These are phyloP conservation scores for Apoderus coryli DNA, from an alignment of 2,888 invertebrate species.

Conservation along the genomic window DNA sequence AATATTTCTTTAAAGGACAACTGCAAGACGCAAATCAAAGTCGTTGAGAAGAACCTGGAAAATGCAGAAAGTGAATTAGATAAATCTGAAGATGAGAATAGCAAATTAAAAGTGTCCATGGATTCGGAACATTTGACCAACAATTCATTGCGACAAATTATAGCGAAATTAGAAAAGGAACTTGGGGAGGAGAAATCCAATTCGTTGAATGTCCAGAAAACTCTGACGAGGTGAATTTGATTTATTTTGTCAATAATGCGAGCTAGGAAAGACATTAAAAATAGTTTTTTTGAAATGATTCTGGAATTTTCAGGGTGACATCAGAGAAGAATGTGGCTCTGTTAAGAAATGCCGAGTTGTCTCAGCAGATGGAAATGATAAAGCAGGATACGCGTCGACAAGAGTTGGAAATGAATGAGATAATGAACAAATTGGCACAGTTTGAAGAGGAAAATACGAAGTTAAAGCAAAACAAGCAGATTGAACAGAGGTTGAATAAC, in stretches of 20 bases:
- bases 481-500: constrained; percentile 36
- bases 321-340: constrained; percentile 62
- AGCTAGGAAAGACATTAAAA: neutral
- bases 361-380: constrained; percentile 63
- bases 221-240: constrained; percentile 27
- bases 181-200: constrained; percentile 40
- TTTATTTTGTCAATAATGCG: neutral
- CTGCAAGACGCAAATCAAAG: constrained; percentile 28
- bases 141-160: constrained; percentile 35
- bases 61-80: constrained; percentile 34
- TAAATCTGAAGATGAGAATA: constrained; percentile 36
- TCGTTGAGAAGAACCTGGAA: constrained; percentile 30
- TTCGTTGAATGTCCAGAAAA: constrained; percentile 32
- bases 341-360: constrained; percentile 66
- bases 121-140: constrained; percentile 42
- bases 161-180: constrained; percentile 37
- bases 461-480: constrained; percentile 30
- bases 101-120: constrained; percentile 35
- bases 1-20: constrained; percentile 22
- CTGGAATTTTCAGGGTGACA: constrained; percentile 39
- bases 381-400: constrained; percentile 59
- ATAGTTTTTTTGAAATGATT: neutral
- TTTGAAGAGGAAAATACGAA: constrained; percentile 36
- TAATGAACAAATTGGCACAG: constrained; percentile 40
- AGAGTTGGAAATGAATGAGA: constrained; percentile 46